These are phyloP conservation scores for Acrobasis consociella DNA, from an alignment of 2,888 invertebrate genomes.

Conservation along the genomic window DNA sequence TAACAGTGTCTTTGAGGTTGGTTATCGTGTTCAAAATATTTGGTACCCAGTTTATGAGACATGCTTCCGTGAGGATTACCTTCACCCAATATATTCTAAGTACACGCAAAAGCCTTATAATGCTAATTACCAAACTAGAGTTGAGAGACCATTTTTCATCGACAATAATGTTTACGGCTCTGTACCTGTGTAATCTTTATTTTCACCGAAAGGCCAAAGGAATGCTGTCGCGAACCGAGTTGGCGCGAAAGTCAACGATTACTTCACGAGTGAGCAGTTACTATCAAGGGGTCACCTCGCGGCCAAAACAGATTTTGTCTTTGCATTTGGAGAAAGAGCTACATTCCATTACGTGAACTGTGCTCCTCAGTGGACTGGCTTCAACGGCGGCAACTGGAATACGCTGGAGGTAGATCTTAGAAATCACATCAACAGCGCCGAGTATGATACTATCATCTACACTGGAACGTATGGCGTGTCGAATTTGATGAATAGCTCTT, in stretches of 20 bases:
- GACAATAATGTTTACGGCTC: constrained; percentile 51
- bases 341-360: constrained; percentile 87
- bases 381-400: constrained; percentile 85
- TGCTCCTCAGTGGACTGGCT: constrained; percentile 86
- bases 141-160: constrained; percentile 64
- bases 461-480: constrained; percentile 84
- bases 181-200: constrained; percentile 56
- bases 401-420: constrained; percentile 74
- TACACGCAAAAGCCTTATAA: constrained; percentile 72
- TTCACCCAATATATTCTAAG: constrained; percentile 61
- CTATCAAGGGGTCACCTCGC: constrained; percentile 85
- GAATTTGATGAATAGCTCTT: constrained; percentile 70
- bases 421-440: constrained; percentile 55
- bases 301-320: constrained; percentile 85
- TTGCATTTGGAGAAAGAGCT: constrained; percentile 81
- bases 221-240: constrained; percentile 56
- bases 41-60: constrained; percentile 68
- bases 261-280: constrained; percentile 52
- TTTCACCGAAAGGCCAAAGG: constrained; percentile 58
- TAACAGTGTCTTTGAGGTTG: constrained; percentile 62
- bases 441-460: constrained; percentile 71
- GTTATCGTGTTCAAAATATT: constrained; percentile 52
- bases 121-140: constrained; percentile 62
- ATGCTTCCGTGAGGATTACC: constrained; percentile 58
- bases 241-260: constrained; percentile 54